phyloP scores from a whole-genome alignment of 2,888 invertebrate species.

The Melanargia galathea region DNA sequence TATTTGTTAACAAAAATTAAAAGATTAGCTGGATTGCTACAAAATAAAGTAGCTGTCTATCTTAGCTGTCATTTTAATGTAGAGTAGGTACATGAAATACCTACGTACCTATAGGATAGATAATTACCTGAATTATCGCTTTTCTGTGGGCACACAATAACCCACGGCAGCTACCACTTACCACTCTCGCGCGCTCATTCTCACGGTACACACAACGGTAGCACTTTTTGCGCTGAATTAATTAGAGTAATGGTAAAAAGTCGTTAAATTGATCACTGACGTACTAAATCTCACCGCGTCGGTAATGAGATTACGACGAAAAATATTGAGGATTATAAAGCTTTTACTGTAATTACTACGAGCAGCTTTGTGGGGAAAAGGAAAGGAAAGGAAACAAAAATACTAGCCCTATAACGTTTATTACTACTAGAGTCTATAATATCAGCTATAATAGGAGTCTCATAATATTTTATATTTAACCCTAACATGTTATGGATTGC shows the following conservation, averaged over 20 bases:
- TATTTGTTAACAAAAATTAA: too few relatives aligned
- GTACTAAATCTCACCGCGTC: background rate
- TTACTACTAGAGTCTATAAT: background rate
- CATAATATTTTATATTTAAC: too few relatives aligned
- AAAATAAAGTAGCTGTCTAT: too few relatives aligned
- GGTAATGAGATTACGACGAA: constrained; percentile 8
- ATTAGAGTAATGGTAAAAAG: constrained; percentile 56
- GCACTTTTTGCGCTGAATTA: constrained; percentile 50
- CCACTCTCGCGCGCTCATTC: constrained; percentile 13
- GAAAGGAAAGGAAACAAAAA: background rate
- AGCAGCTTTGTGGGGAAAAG: background rate
- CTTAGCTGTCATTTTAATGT: too few relatives aligned
- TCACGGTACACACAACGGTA: constrained; percentile 40
- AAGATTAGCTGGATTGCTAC: too few relatives aligned
- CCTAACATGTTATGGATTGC: too few relatives aligned
- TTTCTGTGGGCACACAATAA: background rate
- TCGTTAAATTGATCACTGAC: constrained; percentile 49
- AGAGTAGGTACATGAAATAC: too few relatives aligned
- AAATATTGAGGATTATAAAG: constrained; percentile 6
- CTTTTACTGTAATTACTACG: background rate
- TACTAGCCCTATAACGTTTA: background rate
- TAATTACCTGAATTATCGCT: constrained; percentile 2
- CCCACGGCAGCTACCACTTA: constrained; percentile 8
- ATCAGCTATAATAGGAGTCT: too few relatives aligned
- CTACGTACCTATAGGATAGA: background rate